Evolutionary conservation across 2,113 vertebrate species (phyloP).

Genomic region (Aramus guarauna): DNA sequence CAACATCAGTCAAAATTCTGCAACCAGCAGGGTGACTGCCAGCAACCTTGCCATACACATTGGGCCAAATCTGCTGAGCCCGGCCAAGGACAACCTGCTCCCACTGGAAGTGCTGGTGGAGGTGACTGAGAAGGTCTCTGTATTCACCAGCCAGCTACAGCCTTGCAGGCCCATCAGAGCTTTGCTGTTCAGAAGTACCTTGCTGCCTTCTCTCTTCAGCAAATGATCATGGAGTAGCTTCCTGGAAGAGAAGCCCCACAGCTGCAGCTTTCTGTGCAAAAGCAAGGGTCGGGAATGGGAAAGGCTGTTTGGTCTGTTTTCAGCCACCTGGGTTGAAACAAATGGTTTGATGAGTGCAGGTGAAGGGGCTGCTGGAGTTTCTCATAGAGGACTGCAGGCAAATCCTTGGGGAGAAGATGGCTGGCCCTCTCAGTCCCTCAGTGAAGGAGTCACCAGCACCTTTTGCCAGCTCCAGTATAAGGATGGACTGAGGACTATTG

Average conservation of each 20-base stretch:
- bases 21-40: conserved; percentile 83
- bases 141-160: not conserved
- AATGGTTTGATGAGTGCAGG: conserved; percentile 55
- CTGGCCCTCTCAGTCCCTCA: conserved; percentile 62
- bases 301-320: not conserved
- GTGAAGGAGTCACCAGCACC: conserved; percentile 71
- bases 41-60: conserved; percentile 84
- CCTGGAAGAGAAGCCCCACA: not conserved
- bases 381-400: conserved; percentile 81
- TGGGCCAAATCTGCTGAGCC: conserved; percentile 81
- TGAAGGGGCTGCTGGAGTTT: conserved; percentile 80
- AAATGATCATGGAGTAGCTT: not conserved
- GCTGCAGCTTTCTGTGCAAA: not conserved
- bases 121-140: conserved; percentile 68
- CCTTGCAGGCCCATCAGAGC: not conserved
- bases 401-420: conserved; percentile 81
- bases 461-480: conserved; percentile 62
- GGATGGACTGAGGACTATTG: not conserved
- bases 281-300: not conserved
- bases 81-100: conserved; percentile 25
- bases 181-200: not conserved
- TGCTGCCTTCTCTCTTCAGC: not conserved
- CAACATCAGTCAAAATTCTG: conserved; percentile 72
- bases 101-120: conserved; percentile 70
- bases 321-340: not conserved